These are phyloP conservation scores for Psittacara wagleri DNA, from an alignment of 2,113 vertebrate species.

Conservation along the genomic window DNA sequence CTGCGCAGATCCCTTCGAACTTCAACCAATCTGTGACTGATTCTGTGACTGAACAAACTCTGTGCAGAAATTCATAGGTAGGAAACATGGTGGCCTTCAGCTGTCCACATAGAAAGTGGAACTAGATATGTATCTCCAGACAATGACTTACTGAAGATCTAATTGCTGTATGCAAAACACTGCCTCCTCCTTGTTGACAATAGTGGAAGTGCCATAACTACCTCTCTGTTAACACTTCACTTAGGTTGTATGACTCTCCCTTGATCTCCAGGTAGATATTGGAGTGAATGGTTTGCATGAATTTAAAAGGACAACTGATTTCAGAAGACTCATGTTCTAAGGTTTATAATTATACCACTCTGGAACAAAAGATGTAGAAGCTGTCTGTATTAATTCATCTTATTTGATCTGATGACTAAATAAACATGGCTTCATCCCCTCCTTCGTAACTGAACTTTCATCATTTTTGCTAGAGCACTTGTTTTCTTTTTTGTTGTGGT, in stretches of 20 bases:
- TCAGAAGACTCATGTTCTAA: not conserved
- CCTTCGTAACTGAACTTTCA: not conserved
- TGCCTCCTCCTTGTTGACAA: not conserved
- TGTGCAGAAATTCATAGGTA: not conserved
- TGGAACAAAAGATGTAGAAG: not conserved
- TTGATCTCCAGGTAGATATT: not conserved
- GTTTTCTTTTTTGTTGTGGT: not conserved
- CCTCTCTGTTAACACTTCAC: not conserved
- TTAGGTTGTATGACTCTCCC: not conserved
- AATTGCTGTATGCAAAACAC: not conserved
- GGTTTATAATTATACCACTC: not conserved
- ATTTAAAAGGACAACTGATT: not conserved
- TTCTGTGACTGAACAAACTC: not conserved
- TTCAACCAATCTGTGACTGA: not conserved
- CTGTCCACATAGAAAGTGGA: not conserved
- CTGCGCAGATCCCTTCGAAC: not conserved
- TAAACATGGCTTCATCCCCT: not conserved
- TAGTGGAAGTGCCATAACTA: not conserved
- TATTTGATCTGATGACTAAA: not conserved
- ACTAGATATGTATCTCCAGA: not conserved
- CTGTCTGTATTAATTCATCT: not conserved
- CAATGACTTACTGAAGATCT: not conserved
- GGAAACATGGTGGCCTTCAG: not conserved
- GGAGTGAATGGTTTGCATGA: not conserved
- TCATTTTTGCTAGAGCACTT: not conserved